Conservation (phyloP, 2,888 invertebrate species). For the Amaurobius ferox region DNA sequence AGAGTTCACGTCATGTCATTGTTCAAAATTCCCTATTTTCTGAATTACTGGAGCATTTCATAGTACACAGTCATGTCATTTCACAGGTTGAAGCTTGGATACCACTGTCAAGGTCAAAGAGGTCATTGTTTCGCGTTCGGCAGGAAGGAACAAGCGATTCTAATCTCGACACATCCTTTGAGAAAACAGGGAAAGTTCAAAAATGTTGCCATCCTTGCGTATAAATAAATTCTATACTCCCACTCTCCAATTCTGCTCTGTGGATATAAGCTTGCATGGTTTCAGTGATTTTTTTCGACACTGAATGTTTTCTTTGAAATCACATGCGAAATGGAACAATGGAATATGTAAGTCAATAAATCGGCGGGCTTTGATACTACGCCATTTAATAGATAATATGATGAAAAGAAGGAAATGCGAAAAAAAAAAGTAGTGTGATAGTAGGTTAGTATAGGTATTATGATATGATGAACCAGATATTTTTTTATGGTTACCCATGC, state of each 20-base stretch:
- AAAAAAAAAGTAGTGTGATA: neutral
- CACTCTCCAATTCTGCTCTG: neutral
- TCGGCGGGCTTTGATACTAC: neutral
- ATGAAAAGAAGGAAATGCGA: neutral
- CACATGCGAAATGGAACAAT: neutral
- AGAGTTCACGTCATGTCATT: too few relatives aligned
- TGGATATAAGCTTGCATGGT: constrained; percentile 2
- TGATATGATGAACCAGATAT: too few relatives aligned
- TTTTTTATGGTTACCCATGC: too few relatives aligned
- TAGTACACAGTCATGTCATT: constrained; percentile 30
- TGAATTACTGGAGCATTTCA: constrained; percentile 51
- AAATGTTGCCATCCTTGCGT: constrained; percentile 33
- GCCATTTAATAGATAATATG: neutral
- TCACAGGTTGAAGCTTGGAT: neutral
- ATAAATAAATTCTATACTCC: constrained; percentile 5
- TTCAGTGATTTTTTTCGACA: neutral
- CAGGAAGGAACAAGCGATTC: constrained; percentile 45
- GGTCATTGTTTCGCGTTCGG: constrained; percentile 30
- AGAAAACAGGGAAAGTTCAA: neutral
- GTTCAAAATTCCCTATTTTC: neutral
- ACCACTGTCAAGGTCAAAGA: constrained; percentile 47
- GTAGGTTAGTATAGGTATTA: neutral
- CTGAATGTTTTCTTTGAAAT: neutral
- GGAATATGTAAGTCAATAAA: neutral
- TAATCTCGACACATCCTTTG: constrained; percentile 43